Evolutionary conservation across 2,888 invertebrate species (phyloP).

Genomic region (Coelinius sp.): DNA sequence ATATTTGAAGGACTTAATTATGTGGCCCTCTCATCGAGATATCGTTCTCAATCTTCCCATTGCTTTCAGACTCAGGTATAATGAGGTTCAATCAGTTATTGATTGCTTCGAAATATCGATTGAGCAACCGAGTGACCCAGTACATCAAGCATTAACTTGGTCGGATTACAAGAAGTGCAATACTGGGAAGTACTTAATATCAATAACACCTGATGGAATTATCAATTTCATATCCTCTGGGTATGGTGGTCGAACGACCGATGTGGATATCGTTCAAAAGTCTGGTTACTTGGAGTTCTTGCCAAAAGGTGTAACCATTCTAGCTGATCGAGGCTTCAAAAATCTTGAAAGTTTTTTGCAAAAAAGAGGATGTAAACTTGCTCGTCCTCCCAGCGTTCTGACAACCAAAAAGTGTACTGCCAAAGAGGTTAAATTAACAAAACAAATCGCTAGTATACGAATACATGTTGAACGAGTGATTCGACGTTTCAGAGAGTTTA

Average conservation of each 20-base stretch:
- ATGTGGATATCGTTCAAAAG: conserved; percentile 21
- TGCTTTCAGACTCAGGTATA: no score
- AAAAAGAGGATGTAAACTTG: conserved; percentile 29
- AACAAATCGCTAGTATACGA: conserved; percentile 36
- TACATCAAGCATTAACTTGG: conserved; percentile 52
- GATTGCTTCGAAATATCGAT: conserved; percentile 57
- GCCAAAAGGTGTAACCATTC: conserved; percentile 22
- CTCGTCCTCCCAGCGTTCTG: conserved; percentile 29
- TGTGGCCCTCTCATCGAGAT: no score
- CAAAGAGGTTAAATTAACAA: conserved; percentile 27
- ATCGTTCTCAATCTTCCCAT: no score
- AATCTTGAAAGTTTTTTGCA: conserved; percentile 21
- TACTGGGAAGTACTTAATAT: conserved; percentile 42
- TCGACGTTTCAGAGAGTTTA: conserved; percentile 25
- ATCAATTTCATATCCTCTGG: conserved; percentile 35
- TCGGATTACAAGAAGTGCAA: conserved; percentile 53
- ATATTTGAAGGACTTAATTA: no score
- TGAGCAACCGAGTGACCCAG: conserved; percentile 48
- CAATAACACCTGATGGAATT: conserved; percentile 33
- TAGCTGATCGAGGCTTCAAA: conserved; percentile 34
- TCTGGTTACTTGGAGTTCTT: conserved; percentile 32
- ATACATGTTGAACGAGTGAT: conserved; percentile 35
- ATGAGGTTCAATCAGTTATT: conserved; percentile 48
- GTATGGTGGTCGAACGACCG: conserved; percentile 29
- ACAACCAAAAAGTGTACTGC: conserved; percentile 1